Conservation (phyloP, 2,888 invertebrate species). For the Ophonus ardosiacus region DNA sequence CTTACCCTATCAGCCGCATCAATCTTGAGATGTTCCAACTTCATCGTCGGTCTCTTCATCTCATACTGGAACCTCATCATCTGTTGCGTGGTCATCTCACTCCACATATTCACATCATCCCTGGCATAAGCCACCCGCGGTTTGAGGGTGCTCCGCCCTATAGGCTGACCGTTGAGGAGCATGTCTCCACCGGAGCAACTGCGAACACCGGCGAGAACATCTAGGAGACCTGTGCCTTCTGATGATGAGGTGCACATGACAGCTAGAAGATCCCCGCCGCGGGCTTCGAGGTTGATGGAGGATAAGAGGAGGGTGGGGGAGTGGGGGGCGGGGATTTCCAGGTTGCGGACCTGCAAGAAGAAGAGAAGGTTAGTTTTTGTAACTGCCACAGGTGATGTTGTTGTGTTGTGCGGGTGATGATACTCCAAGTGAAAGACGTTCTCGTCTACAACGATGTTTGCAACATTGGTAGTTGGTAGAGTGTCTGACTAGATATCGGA, state of each 20-base stretch:
- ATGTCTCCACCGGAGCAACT: conserved; percentile 84
- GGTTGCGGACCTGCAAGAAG: conserved; percentile 78
- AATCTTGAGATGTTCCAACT: conserved; percentile 82
- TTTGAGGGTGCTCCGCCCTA: conserved; percentile 84
- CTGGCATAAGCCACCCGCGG: conserved; percentile 87
- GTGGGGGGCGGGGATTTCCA: conserved; percentile 81
- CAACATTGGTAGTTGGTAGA: too few relatives aligned
- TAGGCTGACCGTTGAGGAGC: conserved; percentile 90
- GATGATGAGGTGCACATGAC: conserved; percentile 90
- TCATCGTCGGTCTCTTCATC: conserved; percentile 81
- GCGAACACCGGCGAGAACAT: conserved; percentile 88
- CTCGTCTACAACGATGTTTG: too few relatives aligned
- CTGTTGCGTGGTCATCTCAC: conserved; percentile 93
- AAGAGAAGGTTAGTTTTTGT: too few relatives aligned
- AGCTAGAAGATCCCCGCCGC: conserved; percentile 93
- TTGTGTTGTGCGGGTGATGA: too few relatives aligned
- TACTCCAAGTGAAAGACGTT: too few relatives aligned
- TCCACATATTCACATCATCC: conserved; percentile 86
- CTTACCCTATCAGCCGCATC: conserved; percentile 86
- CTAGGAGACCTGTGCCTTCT: conserved; percentile 91
- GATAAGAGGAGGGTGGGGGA: conserved; percentile 73
- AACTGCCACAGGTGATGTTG: too few relatives aligned
- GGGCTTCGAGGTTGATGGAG: conserved; percentile 83
- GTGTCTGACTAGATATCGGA: too few relatives aligned
- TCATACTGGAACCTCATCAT: conserved; percentile 91